phyloP scores from a whole-genome alignment of 2,797 vertebrate genomes.

The Ambastaia sidthimunki region DNA sequence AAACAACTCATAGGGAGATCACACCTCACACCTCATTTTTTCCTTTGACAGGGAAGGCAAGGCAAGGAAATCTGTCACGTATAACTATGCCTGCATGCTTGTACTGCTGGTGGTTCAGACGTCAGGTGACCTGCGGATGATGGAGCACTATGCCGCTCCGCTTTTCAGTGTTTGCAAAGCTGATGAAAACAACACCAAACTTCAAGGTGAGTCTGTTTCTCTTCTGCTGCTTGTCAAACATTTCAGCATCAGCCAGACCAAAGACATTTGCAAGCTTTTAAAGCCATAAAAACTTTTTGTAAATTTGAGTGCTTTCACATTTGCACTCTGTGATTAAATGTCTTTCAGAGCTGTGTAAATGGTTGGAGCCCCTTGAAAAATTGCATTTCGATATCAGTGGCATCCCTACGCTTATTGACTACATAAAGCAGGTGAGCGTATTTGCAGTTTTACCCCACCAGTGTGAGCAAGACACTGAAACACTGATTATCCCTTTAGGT shows the following conservation, averaged over 20 bases:
- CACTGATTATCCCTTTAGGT: not conserved
- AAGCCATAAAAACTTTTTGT: not conserved
- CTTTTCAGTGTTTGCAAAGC: conserved; percentile 91
- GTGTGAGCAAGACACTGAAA: not conserved
- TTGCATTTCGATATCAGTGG: conserved; percentile 95
- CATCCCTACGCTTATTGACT: conserved; percentile 92
- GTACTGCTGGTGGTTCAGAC: conserved; percentile 92
- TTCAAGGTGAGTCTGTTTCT: conserved; percentile 85
- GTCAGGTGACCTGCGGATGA: conserved; percentile 90
- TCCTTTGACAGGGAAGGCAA: conserved; percentile 86
- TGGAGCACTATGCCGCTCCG: conserved; percentile 87
- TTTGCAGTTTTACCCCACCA: not conserved
- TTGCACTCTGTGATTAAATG: conserved; percentile 12
- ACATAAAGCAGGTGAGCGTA: conserved; percentile 93
- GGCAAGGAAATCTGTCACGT: conserved; percentile 97
- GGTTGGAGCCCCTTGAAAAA: conserved; percentile 96
- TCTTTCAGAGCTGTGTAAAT: conserved; percentile 90
- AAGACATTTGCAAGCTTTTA: too few relatives aligned
- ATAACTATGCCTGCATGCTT: conserved; percentile 98
- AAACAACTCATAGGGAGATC: too few relatives aligned
- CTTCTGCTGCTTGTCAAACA: not conserved
- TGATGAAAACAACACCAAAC: conserved; percentile 94
- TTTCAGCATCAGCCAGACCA: not conserved
- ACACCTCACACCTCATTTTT: too few relatives aligned
- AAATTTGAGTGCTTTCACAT: not conserved